Percentiles rank a stretch among this genome's conserved stretches.
phyloP scores from a whole-genome alignment of 2,888 invertebrate genomes.

The Acronicta alni region DNA sequence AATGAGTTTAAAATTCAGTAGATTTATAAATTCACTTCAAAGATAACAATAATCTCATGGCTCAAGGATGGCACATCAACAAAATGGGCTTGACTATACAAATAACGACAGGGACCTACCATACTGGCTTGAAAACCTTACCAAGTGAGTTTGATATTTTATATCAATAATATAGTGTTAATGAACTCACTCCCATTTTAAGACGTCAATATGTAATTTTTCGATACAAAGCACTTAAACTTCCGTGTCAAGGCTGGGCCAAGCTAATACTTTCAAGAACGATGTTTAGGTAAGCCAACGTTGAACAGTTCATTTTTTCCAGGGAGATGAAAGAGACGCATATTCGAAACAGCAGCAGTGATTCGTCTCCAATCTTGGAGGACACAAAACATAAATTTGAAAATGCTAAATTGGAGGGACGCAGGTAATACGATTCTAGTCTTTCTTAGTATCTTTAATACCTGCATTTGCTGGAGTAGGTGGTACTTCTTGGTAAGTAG shows the following conservation, averaged over 20 bases:
- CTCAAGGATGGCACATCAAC: conserved; percentile 80
- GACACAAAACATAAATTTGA: conserved; percentile 61
- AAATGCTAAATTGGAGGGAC: conserved; percentile 65
- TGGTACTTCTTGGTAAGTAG: background rate
- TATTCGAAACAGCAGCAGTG: conserved; percentile 70
- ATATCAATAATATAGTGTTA: conserved; percentile 60
- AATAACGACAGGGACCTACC: conserved; percentile 74
- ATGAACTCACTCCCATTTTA: conserved; percentile 56
- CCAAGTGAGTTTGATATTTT: conserved; percentile 72
- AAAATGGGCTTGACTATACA: conserved; percentile 74
- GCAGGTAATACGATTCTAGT: conserved; percentile 60
- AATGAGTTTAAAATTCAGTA: conserved; percentile 42
- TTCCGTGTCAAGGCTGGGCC: conserved; percentile 71
- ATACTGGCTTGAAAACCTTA: conserved; percentile 84
- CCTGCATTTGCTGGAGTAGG: no score
- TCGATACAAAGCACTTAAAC: conserved; percentile 61
- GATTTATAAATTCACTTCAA: conserved; percentile 39
- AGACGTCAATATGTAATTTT: conserved; percentile 61
- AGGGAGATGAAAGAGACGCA: conserved; percentile 86
- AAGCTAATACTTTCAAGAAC: conserved; percentile 33
- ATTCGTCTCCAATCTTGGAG: conserved; percentile 63
- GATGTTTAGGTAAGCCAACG: conserved; percentile 5
- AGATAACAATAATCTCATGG: conserved; percentile 71
- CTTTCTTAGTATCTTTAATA: no score
- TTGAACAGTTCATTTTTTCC: conserved; percentile 49